Percentiles rank a stretch among this genome's conserved stretches.
phyloP scores from a whole-genome alignment of 2,888 invertebrate genomes.

The Onchidella celtica region DNA sequence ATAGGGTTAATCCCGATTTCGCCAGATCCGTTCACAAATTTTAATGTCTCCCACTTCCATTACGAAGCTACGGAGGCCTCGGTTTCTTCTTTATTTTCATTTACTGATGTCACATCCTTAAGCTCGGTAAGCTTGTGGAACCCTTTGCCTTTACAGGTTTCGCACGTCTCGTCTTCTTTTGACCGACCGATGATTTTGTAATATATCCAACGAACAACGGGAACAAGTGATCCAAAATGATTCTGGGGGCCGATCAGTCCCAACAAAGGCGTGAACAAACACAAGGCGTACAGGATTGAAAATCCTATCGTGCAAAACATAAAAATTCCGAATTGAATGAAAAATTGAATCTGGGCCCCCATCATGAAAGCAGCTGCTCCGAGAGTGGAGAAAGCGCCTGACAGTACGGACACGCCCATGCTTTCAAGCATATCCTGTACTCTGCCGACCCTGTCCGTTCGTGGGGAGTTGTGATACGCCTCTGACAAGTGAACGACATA shows the following conservation, averaged over 20 bases:
- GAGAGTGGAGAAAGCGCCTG: slow-evolving; percentile 73
- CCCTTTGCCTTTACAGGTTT: slow-evolving; percentile 34
- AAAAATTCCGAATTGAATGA: slow-evolving; percentile 73
- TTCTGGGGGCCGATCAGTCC: slow-evolving; percentile 65
- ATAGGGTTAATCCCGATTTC: too few species aligned
- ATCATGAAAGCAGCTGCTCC: slow-evolving; percentile 76
- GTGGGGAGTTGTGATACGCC: slow-evolving; percentile 70
- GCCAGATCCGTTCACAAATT: too few species aligned
- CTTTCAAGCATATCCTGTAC: slow-evolving; percentile 70
- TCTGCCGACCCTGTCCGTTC: slow-evolving; percentile 64
- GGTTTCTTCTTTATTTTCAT: too few species aligned
- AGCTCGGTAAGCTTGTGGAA: too few species aligned
- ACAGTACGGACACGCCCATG: slow-evolving; percentile 72
- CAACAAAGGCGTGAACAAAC: slow-evolving; percentile 65
- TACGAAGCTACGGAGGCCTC: too few species aligned
- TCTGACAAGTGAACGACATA: slow-evolving; percentile 76
- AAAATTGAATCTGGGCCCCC: slow-evolving; percentile 72
- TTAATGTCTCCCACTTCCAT: too few species aligned
- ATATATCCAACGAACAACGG: slow-evolving; percentile 47
- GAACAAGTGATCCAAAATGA: slow-evolving; percentile 58
- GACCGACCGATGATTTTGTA: slow-evolving; percentile 29
- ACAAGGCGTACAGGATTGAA: slow-evolving; percentile 70
- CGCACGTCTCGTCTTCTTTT: slow-evolving; percentile 35
- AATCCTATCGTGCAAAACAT: slow-evolving; percentile 75
- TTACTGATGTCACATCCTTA: too few species aligned